Evolutionary conservation across 1,140 invertebrate species (phyloP).

Genomic region (Zaprionus tsacasi): DNA sequence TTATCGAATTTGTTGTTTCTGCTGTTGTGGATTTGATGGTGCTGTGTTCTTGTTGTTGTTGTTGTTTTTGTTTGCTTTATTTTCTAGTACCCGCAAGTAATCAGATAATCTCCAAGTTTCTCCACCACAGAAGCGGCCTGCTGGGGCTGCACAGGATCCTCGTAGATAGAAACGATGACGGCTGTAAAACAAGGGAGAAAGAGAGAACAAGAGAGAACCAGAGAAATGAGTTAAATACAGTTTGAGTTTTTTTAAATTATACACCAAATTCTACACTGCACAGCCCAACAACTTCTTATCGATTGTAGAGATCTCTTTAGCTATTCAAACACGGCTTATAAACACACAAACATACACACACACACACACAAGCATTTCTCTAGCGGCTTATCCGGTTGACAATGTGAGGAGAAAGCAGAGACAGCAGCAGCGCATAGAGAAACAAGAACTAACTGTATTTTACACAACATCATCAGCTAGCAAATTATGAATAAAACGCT

Average conservation of each 20-base stretch:
- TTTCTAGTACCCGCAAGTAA: slow-evolving; percentile 96
- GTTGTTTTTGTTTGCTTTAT: slow-evolving; percentile 58
- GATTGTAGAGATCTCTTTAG: slow-evolving; percentile 28
- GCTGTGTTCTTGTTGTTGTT: slow-evolving; percentile 54
- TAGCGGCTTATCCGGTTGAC: slow-evolving; percentile 62
- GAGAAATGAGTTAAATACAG: background rate
- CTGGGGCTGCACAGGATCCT: slow-evolving; percentile 97
- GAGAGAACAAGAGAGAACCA: slow-evolving; percentile 6
- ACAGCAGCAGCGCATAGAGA: slow-evolving; percentile 26
- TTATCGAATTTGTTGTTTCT: slow-evolving; percentile 64
- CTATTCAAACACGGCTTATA: slow-evolving; percentile 18
- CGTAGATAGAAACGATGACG: slow-evolving; percentile 95
- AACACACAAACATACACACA: slow-evolving; percentile 16
- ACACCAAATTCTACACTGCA: background rate
- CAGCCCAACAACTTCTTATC: slow-evolving; percentile 24
- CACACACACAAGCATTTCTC: slow-evolving; percentile 14
- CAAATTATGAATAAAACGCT: slow-evolving; percentile 76
- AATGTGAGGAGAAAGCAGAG: slow-evolving; percentile 69
- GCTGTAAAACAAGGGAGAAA: slow-evolving; percentile 86
- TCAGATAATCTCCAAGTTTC: slow-evolving; percentile 97
- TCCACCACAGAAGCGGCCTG: slow-evolving; percentile 97
- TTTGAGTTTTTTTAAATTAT: background rate
- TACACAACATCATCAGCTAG: slow-evolving; percentile 47
- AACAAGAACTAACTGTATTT: slow-evolving; percentile 76
- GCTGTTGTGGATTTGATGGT: slow-evolving; percentile 56